Evolutionary conservation across 2,113 vertebrate species (phyloP), one percentile per base, ranked within the genome.

Genomic region (Miniopterus natalensis): DNA sequence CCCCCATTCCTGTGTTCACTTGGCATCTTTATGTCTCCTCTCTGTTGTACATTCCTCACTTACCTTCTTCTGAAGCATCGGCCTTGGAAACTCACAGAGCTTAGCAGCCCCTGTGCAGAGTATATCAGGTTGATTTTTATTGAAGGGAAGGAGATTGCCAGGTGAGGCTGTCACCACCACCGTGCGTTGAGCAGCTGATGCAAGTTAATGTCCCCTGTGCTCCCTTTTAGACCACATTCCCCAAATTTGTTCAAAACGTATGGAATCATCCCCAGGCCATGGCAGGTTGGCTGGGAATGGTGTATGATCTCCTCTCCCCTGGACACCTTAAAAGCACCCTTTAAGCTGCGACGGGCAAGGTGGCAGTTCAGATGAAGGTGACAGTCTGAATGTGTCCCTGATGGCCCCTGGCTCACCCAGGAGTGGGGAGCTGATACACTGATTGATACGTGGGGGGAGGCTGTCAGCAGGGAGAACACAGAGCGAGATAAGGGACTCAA

Each of bases 401-500:
- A 98, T 97, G 96, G 96, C 80, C 89, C 80, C 96, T 49, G 87
- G 94, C 96, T 98, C 95, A 84, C 95, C 95, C 85, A 94, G 93
- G 92, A 97, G 95, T 79, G 90, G 93, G 97, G 97, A 97, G 92
- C 96, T 68, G 95, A 97, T 95, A 96, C 84, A 42, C 94, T 97
- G 97, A 98, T 97, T 97, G 98, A 98, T 98, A 97, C 97, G 95
- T 95, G 92, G 95, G 92, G 97, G 89, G 90, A 96, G 94, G 95
- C 97, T 98, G 98, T 98, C 97, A 98, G 83, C 21, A 2, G 94
- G 96, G 96, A 92, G 97, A 95, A 97, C 84, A 0, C 85, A 55
- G 90, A 81, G 10, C 81, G 84, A 97, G 98, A 98, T 97, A 97
- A 98, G 98, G 84, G 97, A 98, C 96, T 98, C 98, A 93, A 97